These are phyloP conservation scores for Meteorus colon DNA, from an alignment of 2,888 invertebrate genomes.

Conservation along the genomic window DNA sequence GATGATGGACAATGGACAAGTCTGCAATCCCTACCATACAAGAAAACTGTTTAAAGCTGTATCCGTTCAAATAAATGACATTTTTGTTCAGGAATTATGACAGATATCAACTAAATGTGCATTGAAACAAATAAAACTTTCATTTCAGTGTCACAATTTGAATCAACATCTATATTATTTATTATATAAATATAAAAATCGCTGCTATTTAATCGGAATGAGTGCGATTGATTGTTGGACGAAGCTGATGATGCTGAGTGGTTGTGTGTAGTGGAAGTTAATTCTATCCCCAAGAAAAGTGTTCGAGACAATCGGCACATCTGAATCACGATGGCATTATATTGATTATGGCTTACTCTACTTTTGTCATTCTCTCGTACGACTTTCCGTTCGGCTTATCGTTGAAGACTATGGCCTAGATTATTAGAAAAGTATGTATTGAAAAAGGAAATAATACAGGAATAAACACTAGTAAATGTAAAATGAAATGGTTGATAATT, in stretches of 20 bases:
- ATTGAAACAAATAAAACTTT: not conserved
- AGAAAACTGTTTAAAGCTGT: slow-evolving; percentile 46
- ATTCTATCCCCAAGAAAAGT: slow-evolving; percentile 5
- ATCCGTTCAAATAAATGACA: slow-evolving; percentile 34
- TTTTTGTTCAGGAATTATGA: slow-evolving; percentile 42
- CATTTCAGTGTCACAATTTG: not conserved
- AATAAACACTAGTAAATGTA: not conserved
- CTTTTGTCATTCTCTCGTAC: slow-evolving; percentile 15
- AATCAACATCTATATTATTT: not conserved
- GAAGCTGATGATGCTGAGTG: not conserved
- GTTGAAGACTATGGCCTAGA: not conserved
- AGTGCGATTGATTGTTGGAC: not conserved
- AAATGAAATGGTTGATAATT: not conserved
- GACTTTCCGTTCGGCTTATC: not conserved
- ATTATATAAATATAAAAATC: not conserved
- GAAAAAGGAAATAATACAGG: not conserved
- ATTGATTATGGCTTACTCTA: slow-evolving; percentile 36
- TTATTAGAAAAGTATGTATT: not conserved
- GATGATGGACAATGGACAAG: slow-evolving; percentile 57
- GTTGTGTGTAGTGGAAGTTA: slow-evolving; percentile 28
- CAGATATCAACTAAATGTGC: slow-evolving; percentile 26
- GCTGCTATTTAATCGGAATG: not conserved
- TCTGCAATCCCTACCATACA: slow-evolving; percentile 46
- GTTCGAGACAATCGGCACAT: slow-evolving; percentile 36
- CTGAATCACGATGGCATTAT: slow-evolving; percentile 29